Base-by-base conservation (phyloP, 2,113 vertebrate genomes). In the Chitala chitala region DNA sequence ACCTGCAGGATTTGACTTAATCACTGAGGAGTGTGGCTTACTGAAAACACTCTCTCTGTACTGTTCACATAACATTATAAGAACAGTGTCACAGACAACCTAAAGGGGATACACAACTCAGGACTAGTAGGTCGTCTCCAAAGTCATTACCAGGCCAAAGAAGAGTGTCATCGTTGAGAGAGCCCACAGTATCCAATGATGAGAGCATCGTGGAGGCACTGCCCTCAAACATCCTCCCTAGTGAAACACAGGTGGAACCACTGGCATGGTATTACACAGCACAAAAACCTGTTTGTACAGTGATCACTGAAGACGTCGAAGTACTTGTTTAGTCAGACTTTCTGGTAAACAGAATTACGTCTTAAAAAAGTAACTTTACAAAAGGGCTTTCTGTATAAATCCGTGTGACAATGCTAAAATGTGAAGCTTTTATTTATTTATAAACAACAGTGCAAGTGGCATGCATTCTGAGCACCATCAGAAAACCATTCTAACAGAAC, bases 141-240 rank as follows among this genome's bases (percentile, higher is more conserved):
- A 46, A 46, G 44, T 12, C 58, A 33, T 63, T 86, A 98, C 97
- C 97, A 0, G 96, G 97, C 95, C 96, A 99, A 36, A 99, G 87
- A 17, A 98, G 85, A 0, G 95, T 96, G 26, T 94, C 92, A 3
- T 96, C 93, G 0, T 87, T 92, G 48, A 98, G 87, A 12, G 90
- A 87, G 61, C 88, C 46, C 0, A 96, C 94, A 0, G 87, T 81
- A 6, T 98, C 96, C 83, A 99, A 90, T 0, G 96, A 99, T 38
- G 92, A 87, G 22, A 99, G 90, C 97, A 98, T 98, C 36, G 94
- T 96, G 69, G 91, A 90, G 1, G 94, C 84, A 2, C 84, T 94
- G 61, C 97, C 96, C 83, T 98, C 97, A 77, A 98, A 98, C 76
- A 95, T 94, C 78, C 97, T 90, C 75, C 97, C 97, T 99, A 82